Conservation (phyloP, 2,113 vertebrate genomes). For the Syrmaticus mikado region DNA sequence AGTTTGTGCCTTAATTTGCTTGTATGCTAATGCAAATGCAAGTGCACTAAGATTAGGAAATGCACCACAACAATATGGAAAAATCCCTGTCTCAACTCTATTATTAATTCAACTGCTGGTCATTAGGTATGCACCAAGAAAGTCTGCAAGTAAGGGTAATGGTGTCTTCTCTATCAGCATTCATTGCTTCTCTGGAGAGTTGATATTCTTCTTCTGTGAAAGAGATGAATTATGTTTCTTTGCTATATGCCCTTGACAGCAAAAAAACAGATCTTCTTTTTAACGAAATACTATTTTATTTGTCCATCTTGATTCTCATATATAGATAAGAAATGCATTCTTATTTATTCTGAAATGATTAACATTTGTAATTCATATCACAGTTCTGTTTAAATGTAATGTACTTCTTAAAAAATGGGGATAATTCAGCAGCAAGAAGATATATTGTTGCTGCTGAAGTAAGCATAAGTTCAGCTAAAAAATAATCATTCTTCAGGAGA, state of each 20-base stretch:
- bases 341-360: slow-evolving; percentile 56
- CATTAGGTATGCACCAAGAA: neutral
- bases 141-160: slow-evolving; percentile 29
- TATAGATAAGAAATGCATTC: slow-evolving; percentile 34
- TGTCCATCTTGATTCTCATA: slow-evolving; percentile 26
- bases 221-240: slow-evolving; percentile 2
- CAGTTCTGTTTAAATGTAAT: slow-evolving; percentile 65
- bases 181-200: slow-evolving; percentile 11
- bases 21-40: slow-evolving; percentile 18
- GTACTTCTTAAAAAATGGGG: slow-evolving; percentile 48
- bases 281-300: slow-evolving; percentile 3
- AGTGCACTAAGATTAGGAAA: slow-evolving; percentile 2
- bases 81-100: neutral
- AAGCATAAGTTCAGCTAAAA: slow-evolving; percentile 46
- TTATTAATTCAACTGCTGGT: neutral
- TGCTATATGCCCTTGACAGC: neutral
- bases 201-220: slow-evolving; percentile 24
- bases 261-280: neutral
- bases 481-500: slow-evolving; percentile 39
- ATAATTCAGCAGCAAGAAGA: slow-evolving; percentile 59
- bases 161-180: neutral
- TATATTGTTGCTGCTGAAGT: slow-evolving; percentile 46
- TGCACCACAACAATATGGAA: neutral
- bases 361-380: slow-evolving; percentile 54
- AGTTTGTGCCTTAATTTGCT: slow-evolving; percentile 59